Evolutionary conservation across 2,888 invertebrate species (phyloP).

Genomic region (Sialis lutaria): DNA sequence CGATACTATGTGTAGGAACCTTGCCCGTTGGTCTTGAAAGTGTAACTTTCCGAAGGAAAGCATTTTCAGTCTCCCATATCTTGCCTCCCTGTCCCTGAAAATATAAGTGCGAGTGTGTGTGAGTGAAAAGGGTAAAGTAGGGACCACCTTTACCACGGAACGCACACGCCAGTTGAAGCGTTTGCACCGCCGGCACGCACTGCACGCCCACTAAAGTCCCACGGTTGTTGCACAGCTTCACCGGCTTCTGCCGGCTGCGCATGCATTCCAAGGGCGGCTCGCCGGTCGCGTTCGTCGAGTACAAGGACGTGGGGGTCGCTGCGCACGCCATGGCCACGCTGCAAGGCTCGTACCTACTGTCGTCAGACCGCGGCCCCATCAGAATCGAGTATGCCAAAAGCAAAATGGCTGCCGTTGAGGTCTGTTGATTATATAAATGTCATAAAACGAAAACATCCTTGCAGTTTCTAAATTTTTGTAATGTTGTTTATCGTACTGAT

Average conservation of each 20-base stretch:
- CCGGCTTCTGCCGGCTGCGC: constrained; percentile 96
- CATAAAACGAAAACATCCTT: no score
- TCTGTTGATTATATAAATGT: constrained; percentile 21
- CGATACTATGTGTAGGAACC: no score
- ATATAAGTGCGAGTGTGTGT: no score
- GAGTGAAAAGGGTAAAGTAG: no score
- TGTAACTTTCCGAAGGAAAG: no score
- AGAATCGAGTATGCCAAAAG: constrained; percentile 98
- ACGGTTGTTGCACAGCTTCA: constrained; percentile 68
- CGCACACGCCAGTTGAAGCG: no score
- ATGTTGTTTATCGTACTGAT: no score
- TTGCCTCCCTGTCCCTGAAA: no score
- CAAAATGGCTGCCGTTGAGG: constrained; percentile 79
- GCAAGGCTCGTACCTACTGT: constrained; percentile 90
- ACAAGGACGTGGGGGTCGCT: constrained; percentile 82
- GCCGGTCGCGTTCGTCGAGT: constrained; percentile 97
- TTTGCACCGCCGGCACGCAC: not conserved
- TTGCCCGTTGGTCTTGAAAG: no score
- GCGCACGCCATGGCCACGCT: constrained; percentile 83
- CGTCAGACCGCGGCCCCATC: constrained; percentile 92
- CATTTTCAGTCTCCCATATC: no score
- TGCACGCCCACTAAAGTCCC: not conserved
- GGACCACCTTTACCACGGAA: no score
- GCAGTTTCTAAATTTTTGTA: no score
- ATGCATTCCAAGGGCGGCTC: constrained; percentile 79